phyloP scores from a whole-genome alignment of 35 echinoderm and acorn worm species.

The Anneissia japonica region DNA sequence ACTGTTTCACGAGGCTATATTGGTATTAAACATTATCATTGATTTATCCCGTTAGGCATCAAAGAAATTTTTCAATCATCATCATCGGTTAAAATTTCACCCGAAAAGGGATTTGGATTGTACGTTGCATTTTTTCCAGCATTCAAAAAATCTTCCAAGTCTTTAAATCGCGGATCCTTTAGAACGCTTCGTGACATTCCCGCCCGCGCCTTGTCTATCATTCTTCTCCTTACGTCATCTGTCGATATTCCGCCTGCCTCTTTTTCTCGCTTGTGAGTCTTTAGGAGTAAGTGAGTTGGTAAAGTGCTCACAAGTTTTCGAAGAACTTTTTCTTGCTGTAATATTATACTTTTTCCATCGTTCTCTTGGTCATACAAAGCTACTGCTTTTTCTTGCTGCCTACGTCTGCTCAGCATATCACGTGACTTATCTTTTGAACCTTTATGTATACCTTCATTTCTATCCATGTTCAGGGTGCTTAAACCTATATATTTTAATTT shows the following conservation, averaged over 20 bases:
- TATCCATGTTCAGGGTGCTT: neutral
- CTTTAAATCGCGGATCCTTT: constrained; percentile 34
- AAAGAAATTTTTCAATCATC: too few relatives aligned
- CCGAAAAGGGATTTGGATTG: neutral
- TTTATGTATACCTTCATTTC: neutral
- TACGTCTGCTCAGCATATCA: neutral
- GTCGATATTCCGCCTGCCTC: constrained; percentile 29
- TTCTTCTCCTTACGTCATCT: neutral
- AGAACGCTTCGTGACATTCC: neutral
- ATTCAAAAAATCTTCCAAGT: constrained; percentile 25
- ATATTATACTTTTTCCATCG: neutral
- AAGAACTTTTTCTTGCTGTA: constrained; percentile 23
- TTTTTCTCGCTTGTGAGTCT: constrained; percentile 39
- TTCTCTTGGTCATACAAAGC: neutral
- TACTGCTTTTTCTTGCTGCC: neutral
- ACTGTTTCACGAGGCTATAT: too few relatives aligned
- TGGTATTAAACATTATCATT: too few relatives aligned
- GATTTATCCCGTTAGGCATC: too few relatives aligned
- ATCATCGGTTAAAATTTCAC: neutral
- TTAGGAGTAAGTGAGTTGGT: constrained; percentile 49
- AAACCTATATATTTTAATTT: neutral
- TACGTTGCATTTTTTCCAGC: neutral
- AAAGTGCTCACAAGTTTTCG: constrained; percentile 39
- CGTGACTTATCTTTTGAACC: neutral
- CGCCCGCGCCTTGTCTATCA: constrained; percentile 26